Conservation (phyloP, 2,888 invertebrate genomes). For the Chydorus sphaericus region DNA sequence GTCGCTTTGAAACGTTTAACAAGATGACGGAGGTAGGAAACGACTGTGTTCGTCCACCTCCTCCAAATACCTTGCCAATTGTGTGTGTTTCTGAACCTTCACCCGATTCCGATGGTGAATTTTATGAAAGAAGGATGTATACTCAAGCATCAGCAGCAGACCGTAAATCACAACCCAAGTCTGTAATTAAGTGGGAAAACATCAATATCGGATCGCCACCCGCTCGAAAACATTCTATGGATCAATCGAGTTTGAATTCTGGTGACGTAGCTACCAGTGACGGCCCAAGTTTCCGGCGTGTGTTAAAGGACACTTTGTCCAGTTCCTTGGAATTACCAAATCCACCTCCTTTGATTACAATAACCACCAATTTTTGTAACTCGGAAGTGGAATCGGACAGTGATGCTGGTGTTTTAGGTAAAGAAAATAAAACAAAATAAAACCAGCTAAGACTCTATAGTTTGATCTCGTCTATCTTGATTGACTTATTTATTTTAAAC, state of each 20-base stretch:
- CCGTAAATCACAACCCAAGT: not conserved
- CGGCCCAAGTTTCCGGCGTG: conserved; percentile 33
- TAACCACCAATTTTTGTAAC: conserved; percentile 55
- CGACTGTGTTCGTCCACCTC: not conserved
- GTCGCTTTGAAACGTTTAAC: conserved; percentile 7
- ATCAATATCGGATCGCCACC: conserved; percentile 14
- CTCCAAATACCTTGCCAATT: not conserved
- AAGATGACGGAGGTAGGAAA: not conserved
- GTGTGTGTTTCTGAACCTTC: conserved; percentile 6
- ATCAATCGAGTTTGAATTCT: not conserved
- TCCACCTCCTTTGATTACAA: conserved; percentile 44
- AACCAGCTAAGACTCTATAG: conserved; percentile 26
- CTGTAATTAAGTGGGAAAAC: conserved; percentile 2
- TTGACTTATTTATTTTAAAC: not conserved
- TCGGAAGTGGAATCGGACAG: conserved; percentile 59
- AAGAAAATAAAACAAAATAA: not conserved
- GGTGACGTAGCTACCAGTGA: not conserved
- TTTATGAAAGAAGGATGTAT: not conserved
- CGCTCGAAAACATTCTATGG: not conserved
- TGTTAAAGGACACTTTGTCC: conserved; percentile 41
- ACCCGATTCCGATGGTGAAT: not conserved
- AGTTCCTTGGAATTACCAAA: conserved; percentile 44
- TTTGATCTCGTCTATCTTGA: not conserved
- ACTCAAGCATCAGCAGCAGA: not conserved
- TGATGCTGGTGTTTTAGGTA: conserved; percentile 29